Conservation (phyloP, 2,888 invertebrate species). For the Lissocephala sabroskyi region DNA sequence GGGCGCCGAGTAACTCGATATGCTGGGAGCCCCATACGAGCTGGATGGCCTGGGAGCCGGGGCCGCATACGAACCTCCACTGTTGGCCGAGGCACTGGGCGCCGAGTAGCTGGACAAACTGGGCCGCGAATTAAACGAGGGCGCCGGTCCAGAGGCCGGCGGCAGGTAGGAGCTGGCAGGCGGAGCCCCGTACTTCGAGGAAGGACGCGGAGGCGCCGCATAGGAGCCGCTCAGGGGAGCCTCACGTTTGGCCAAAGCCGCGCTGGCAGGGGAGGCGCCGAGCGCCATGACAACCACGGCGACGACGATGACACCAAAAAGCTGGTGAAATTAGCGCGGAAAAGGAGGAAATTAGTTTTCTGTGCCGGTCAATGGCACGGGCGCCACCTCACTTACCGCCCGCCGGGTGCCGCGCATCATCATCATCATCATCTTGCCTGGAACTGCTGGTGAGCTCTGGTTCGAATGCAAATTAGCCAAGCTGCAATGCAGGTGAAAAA, state of each 20-base stretch:
- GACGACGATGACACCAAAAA: constrained; percentile 34
- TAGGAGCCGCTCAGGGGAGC: constrained; percentile 69
- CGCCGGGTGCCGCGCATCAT: constrained; percentile 36
- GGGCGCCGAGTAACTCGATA: constrained; percentile 52
- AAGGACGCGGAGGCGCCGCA: constrained; percentile 69
- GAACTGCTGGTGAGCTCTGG: constrained; percentile 30
- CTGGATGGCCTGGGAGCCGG: constrained; percentile 63
- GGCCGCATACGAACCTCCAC: constrained; percentile 47
- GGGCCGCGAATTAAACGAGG: constrained; percentile 50
- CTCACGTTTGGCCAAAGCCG: constrained; percentile 68
- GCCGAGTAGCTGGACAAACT: constrained; percentile 70
- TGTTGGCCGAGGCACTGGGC: constrained; percentile 41
- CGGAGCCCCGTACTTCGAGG: constrained; percentile 72
- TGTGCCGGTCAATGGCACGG: constrained; percentile 27
- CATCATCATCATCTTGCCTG: constrained; percentile 40
- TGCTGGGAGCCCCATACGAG: constrained; percentile 59
- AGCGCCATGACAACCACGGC: constrained; percentile 29
- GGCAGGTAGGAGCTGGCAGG: constrained; percentile 76
- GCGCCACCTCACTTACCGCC: constrained; percentile 54
- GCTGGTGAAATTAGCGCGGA: constrained; percentile 25
- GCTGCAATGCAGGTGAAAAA: constrained; percentile 14
- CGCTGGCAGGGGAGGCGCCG: too few relatives aligned
- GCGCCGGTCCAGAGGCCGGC: constrained; percentile 72
- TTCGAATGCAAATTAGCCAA: constrained; percentile 34
- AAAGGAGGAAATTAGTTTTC: constrained; percentile 53